Base-by-base conservation (phyloP, 64 coral and sea anemone genomes). In the Cladopsammia gracilis region DNA sequence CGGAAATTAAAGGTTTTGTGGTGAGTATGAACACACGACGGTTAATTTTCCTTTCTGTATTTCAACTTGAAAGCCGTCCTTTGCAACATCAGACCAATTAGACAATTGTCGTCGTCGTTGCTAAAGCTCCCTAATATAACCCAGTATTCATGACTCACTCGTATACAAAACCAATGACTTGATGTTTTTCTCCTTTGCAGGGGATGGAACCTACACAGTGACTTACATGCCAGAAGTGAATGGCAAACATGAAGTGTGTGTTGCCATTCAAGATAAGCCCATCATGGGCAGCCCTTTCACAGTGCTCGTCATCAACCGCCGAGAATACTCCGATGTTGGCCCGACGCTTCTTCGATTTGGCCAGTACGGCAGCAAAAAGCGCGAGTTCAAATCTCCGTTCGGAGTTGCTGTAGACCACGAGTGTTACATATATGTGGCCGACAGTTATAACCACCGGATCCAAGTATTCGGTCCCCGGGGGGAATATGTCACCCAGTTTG, bases 201-300 rank as follows among this genome's bases (percentile, higher is more conserved):
- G 98, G 18, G 89, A 99, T 85, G 98, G 98, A 20, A 96, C 95
- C 15, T 99, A 99, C 64, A 76, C 87, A 12, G 98, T 99, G 62
- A 87, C 68, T 52, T 99, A 99, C 87, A 91, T 85, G 24, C 98
- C 98, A 3, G 94, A 99, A 22, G 89, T 96, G 43, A 99, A 99
- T 79, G 98, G 98, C 5, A 93, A 94, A 64, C 98, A 99, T 70
- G 60, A 92, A 44, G 88, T 95, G 5, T 48, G 88, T 15, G 98
- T 99, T 46, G 88, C 91, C 25, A 99, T 99, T 53, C 94, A 96
- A 48, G 98, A 96, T 60, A 99, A 99, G 26, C 94, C 94, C 9
- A 99, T 99, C 79, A 99, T 95, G 73, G 98, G 93, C 72, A 99
- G 98, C 19, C 98, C 98, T n/a, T 99, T 99, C 64, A 99, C 76